A percentile compares a stretch with the other conserved stretches of the same genome.
phyloP scores from a whole-genome alignment of 2,888 invertebrate genomes.

The Periphyllus acericola region DNA sequence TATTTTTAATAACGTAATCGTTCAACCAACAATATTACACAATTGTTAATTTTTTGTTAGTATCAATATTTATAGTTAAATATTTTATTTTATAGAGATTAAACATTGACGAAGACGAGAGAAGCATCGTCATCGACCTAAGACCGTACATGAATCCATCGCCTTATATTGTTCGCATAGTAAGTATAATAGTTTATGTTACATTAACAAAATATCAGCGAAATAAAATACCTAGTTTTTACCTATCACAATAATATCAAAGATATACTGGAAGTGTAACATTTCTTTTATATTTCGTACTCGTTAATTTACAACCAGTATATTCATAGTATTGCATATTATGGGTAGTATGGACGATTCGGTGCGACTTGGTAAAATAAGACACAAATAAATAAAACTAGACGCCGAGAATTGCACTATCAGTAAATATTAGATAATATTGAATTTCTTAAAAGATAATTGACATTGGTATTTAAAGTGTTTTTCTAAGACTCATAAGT shows the following conservation, averaged over 20 bases:
- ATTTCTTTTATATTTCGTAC: no score
- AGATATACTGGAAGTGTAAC: no score
- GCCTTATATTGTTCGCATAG: slow-evolving; percentile 65
- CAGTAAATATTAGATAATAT: no score
- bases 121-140: slow-evolving; percentile 64
- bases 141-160: slow-evolving; percentile 66
- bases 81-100: slow-evolving; percentile 63
- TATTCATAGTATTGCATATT: no score
- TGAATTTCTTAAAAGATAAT: no score
- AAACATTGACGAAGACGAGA: slow-evolving; percentile 65
- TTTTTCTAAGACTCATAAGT: no score
- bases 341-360: no score
- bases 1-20: not conserved
- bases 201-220: not conserved
- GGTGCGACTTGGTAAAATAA: no score
- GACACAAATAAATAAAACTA: no score
- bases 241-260: not conserved
- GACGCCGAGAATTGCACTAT: no score
- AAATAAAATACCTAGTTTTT: not conserved
- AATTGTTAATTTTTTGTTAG: not conserved
- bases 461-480: no score
- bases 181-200: slow-evolving; percentile 62
- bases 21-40: not conserved
- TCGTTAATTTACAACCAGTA: no score
- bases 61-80: not conserved